Percentiles rank a stretch among this genome's conserved stretches.
Conservation (phyloP, 2,888 invertebrate species). For the Caenorhabditis sinica region DNA sequence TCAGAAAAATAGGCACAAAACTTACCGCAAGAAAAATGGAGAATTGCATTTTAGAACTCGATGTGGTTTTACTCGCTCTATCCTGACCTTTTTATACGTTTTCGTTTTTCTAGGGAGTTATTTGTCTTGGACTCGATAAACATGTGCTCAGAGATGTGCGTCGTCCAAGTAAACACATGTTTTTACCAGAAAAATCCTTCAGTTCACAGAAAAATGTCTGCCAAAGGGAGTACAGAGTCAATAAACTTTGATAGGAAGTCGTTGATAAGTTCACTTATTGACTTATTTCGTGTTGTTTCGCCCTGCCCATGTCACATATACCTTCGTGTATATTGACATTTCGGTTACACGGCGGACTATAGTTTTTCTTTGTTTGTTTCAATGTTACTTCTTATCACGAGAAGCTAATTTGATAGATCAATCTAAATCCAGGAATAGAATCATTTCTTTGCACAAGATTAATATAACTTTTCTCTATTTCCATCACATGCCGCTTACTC, state of each 20-base stretch:
- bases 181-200: constrained; percentile 57
- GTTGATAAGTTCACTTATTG: constrained; percentile 56
- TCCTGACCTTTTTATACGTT: constrained; percentile 52
- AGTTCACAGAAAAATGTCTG: constrained; percentile 58
- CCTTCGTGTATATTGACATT: constrained; percentile 45
- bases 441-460: constrained; percentile 23
- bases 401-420: constrained; percentile 53
- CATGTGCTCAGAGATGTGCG: constrained; percentile 45
- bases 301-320: constrained; percentile 49
- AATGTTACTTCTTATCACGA: constrained; percentile 54
- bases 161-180: constrained; percentile 66
- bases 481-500: neutral
- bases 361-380: constrained; percentile 44
- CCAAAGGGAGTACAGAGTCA: constrained; percentile 55
- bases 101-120: constrained; percentile 40
- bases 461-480: constrained; percentile 27
- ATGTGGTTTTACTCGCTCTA: constrained; percentile 36
- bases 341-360: constrained; percentile 38
- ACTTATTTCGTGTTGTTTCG: constrained; percentile 57
- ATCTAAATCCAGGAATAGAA: constrained; percentile 43
- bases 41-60: constrained; percentile 51
- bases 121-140: constrained; percentile 65
- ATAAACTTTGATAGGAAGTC: constrained; percentile 43
- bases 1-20: neutral
- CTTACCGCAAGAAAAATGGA: constrained; percentile 50